A percentile compares a stretch with the other conserved stretches of the same genome.
Conservation (phyloP, 1,140 invertebrate species). For the Aleiodes sp. region DNA sequence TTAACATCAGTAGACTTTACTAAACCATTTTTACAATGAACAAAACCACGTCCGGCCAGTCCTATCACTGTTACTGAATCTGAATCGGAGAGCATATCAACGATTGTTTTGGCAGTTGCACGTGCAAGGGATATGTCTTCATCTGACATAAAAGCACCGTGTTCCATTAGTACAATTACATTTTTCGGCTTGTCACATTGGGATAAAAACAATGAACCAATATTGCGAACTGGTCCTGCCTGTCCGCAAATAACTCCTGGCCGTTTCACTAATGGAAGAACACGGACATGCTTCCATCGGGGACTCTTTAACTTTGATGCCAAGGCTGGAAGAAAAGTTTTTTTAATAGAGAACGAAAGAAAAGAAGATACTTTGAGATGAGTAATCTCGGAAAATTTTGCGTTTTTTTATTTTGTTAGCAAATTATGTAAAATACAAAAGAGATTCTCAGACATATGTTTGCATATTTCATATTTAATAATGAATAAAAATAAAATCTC, state of each 20-base stretch:
- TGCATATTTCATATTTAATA: background rate
- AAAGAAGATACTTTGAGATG: background rate
- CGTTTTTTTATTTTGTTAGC: no score
- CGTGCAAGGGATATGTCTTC: conserved; percentile 57
- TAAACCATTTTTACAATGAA: conserved; percentile 55
- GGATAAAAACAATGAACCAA: conserved; percentile 57
- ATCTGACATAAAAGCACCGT: conserved; percentile 58
- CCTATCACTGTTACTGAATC: conserved; percentile 58
- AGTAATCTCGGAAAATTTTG: no score
- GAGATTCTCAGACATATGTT: no score
- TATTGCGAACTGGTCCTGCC: conserved; percentile 55
- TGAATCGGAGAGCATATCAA: conserved; percentile 59
- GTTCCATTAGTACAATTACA: conserved; percentile 58
- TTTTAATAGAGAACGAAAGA: conserved; percentile 12
- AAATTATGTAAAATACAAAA: no score
- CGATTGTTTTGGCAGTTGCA: conserved; percentile 59
- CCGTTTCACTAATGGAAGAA: conserved; percentile 48
- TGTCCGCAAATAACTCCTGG: conserved; percentile 60
- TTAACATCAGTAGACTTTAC: conserved; percentile 60
- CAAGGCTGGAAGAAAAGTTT: conserved; percentile 44
- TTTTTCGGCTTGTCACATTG: conserved; percentile 59
- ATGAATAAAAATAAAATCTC: background rate
- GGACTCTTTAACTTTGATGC: conserved; percentile 48
- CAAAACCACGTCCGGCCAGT: conserved; percentile 44
- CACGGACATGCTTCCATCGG: conserved; percentile 60